A percentile compares a stretch with the other conserved stretches of the same genome.
Evolutionary conservation across 2,888 invertebrate genomes (phyloP).

Genomic region (Zootermopsis nevadensis): DNA sequence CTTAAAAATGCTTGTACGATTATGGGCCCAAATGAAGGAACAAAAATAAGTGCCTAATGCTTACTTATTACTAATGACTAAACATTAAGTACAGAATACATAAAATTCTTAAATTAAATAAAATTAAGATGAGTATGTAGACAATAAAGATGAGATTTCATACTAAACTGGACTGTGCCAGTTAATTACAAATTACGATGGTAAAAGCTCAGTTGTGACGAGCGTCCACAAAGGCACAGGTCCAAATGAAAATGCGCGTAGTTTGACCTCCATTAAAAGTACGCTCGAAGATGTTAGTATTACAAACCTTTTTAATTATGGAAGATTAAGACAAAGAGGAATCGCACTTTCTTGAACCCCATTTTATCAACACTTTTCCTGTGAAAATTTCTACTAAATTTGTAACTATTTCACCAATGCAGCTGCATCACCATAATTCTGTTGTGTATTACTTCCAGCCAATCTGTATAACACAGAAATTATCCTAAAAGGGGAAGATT

Average conservation of each 20-base stretch:
- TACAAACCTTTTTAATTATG: too few relatives aligned
- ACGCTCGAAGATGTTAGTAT: background rate
- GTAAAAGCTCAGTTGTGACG: background rate
- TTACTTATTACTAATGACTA: background rate
- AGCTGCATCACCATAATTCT: too few relatives aligned
- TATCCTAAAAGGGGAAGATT: too few relatives aligned
- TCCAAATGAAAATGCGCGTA: background rate
- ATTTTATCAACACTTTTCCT: background rate
- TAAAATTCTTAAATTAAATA: background rate
- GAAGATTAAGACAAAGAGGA: background rate
- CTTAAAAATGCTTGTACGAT: background rate
- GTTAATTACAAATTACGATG: background rate
- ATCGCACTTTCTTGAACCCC: background rate
- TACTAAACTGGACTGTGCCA: background rate
- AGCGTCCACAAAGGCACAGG: background rate
- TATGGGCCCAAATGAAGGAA: background rate
- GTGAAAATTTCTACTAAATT: background rate
- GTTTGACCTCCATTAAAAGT: background rate
- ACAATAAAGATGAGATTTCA: background rate
- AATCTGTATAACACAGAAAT: too few relatives aligned
- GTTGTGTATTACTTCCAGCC: too few relatives aligned
- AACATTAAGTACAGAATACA: background rate
- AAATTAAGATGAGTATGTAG: background rate
- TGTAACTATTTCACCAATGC: too few relatives aligned
- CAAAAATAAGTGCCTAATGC: background rate